phyloP scores from a whole-genome alignment of 2,113 vertebrate species.

The Phylloscopus whistleri region DNA sequence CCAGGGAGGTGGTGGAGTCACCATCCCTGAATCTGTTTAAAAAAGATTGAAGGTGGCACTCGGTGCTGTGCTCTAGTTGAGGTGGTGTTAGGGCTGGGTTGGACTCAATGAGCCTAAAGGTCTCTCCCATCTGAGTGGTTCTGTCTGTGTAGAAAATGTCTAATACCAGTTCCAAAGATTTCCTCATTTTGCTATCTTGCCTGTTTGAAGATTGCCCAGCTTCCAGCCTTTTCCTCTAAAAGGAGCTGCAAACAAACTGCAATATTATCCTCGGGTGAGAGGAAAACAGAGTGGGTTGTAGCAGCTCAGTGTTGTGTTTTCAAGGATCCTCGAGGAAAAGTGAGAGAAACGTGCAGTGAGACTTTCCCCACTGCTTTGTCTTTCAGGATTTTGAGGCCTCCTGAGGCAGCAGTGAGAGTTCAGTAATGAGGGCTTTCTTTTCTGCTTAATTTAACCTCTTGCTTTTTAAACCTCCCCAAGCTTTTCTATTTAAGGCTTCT shows the following conservation, averaged over 20 bases:
- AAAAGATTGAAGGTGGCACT: not conserved
- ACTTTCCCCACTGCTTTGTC: not conserved
- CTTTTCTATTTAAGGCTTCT: not conserved
- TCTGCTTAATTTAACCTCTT: not conserved
- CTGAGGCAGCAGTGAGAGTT: not conserved
- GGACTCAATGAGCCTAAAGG: not conserved
- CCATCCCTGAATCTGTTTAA: not conserved
- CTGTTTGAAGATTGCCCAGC: not conserved
- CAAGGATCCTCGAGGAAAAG: not conserved
- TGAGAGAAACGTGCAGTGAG: not conserved
- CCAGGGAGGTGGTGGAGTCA: not conserved
- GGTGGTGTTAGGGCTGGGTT: not conserved
- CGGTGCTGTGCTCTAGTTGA: not conserved
- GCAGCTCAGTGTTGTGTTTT: not conserved
- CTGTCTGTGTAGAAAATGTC: not conserved
- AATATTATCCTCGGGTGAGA: rapidly evolving
- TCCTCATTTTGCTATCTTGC: not conserved
- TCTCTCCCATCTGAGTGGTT: not conserved
- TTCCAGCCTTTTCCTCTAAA: not conserved
- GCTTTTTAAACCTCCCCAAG: not conserved
- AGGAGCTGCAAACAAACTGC: not conserved
- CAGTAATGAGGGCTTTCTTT: not conserved
- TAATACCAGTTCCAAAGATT: not conserved
- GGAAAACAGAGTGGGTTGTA: not conserved
- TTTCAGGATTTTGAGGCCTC: not conserved